Conservation (phyloP, 2,113 vertebrate genomes). For the Holacanthus passer region DNA sequence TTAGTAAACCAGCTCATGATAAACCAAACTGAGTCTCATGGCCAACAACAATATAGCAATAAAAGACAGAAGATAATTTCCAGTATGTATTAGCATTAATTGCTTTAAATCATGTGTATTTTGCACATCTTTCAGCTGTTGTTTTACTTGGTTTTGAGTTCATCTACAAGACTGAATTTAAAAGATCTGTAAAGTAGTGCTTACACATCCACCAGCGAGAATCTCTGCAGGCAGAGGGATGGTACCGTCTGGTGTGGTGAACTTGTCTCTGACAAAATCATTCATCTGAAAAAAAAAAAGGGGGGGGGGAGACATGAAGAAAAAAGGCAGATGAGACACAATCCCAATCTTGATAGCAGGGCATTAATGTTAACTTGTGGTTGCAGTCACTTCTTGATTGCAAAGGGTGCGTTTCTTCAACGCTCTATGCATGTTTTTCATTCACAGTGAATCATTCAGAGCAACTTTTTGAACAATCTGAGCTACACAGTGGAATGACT, state of each 20-base stretch:
- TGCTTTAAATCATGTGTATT: not conserved
- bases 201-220: conserved; percentile 93
- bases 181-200: conserved; percentile 71
- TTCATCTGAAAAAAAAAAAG: conserved; percentile 89
- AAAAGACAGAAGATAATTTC: not conserved
- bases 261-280: conserved; percentile 98
- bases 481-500: conserved; percentile 82
- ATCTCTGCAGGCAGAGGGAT: conserved; percentile 91
- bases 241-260: conserved; percentile 89
- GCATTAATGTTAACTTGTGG: conserved; percentile 73
- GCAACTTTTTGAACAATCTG: conserved; percentile 57
- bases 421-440: conserved; percentile 56
- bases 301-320: conserved; percentile 17
- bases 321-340: conserved; percentile 66
- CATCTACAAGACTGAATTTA: conserved; percentile 37
- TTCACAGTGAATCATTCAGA: conserved; percentile 58
- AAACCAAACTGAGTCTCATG: not conserved
- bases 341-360: conserved; percentile 57
- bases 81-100: not conserved
- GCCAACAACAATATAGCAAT: not conserved
- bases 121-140: not conserved
- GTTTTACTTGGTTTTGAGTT: conserved; percentile 17
- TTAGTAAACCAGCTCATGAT: not conserved
- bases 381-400: conserved; percentile 73
- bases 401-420: conserved; percentile 37